Evolutionary conservation across 35 echinoderm and acorn worm species (phyloP).

Genomic region (Diadema setosum): DNA sequence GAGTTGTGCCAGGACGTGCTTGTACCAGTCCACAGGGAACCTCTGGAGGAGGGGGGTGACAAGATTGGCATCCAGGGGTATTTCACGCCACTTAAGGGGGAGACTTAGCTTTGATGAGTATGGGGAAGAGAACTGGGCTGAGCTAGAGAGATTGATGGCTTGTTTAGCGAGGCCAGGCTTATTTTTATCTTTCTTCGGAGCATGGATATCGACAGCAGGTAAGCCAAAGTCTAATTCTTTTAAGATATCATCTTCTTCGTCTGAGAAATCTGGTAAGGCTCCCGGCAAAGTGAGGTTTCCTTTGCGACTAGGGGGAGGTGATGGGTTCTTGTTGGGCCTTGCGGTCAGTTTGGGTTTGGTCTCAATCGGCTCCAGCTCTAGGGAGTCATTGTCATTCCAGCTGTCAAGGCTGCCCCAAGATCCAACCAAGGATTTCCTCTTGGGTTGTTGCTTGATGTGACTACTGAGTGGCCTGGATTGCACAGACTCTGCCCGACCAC

Average conservation of each 20-base stretch:
- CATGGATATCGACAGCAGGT: constrained; percentile 55
- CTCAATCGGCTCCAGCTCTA: constrained; percentile 55
- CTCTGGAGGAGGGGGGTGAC: constrained; percentile 37
- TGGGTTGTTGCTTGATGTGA: not conserved
- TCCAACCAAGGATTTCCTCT: constrained; percentile 32
- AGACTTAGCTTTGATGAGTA: constrained; percentile 94
- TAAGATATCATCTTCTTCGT: constrained; percentile 73
- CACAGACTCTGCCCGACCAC: constrained; percentile 62
- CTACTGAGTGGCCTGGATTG: constrained; percentile 35
- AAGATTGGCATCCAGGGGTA: constrained; percentile 72
- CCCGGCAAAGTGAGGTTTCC: constrained; percentile 17
- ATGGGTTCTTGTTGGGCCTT: not conserved
- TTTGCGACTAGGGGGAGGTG: not conserved
- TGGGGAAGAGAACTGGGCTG: constrained; percentile 79
- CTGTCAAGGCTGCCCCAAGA: constrained; percentile 83
- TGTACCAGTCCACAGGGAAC: constrained; percentile 90
- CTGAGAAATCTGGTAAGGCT: not conserved
- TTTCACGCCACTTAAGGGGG: constrained; percentile 96
- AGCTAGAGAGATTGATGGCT: constrained; percentile 70
- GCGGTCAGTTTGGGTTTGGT: constrained; percentile 9
- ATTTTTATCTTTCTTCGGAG: not conserved
- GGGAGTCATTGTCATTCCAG: constrained; percentile 72
- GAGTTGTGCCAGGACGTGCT: constrained; percentile 67
- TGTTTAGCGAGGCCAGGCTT: not conserved
- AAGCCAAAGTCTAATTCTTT: constrained; percentile 86